Evolutionary conservation across 2,113 vertebrate species (phyloP), one percentile per base, ranked within the genome.

Genomic region (Numida meleagris): DNA sequence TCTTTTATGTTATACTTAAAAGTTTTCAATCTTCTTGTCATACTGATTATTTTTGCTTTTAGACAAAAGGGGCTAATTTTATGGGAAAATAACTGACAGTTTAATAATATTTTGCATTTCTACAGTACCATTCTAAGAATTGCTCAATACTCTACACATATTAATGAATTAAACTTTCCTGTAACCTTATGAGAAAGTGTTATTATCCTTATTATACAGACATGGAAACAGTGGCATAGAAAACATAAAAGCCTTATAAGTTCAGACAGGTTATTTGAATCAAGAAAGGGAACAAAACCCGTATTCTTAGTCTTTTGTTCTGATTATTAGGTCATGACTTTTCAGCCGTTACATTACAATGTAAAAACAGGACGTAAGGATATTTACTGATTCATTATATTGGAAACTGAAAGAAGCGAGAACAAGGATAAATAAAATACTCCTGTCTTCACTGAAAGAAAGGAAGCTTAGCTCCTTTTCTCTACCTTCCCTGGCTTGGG

Each of bases 11-110:
- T 92, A 68, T 59, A 51, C 77, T 76, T 90, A 68, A 77, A 92
- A 92, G 57, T 90, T 94, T 93, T 94, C 73, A 84, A 65, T 92
- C 79, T 88, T 91, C 34, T 92, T 89, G 66, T 67, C 72, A 85
- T 88, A 82, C 24, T n/a, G 80, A 79, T 91, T 94, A 90, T 79
- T 94, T 93, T 94, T 77, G 71, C 68, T 51, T 53, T 53, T 86
- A 93, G 82, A 82, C 53, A 90, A 91, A 93, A 91, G 14, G 8
- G 13, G 83, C 62, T 95, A 77, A 94, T 94, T 94, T 92, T 78
- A 23, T 74, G 90, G 73, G 45, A 78, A 89, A 93, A 70, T 86
- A 95, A 71, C 58, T 61, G 82, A 42, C 46, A 84, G 43, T 78
- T 65, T 93, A 96, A 92, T 88, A 89, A n/a, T 82, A 81, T 74